Percentiles rank a stretch among this genome's conserved stretches.
Conservation (phyloP, 2,113 vertebrate genomes). For the Pituophis catenifer region DNA sequence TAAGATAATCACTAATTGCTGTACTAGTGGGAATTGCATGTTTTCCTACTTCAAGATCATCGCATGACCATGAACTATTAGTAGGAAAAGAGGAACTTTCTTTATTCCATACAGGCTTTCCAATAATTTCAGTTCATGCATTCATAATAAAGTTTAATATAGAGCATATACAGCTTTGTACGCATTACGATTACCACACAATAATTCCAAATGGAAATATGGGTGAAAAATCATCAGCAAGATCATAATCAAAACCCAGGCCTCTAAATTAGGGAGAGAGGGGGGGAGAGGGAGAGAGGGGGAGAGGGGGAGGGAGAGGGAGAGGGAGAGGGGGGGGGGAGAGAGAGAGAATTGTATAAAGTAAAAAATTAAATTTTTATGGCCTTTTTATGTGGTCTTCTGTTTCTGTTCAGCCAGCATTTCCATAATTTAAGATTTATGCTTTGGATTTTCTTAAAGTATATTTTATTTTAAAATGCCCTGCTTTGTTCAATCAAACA, state of each 20-base stretch:
- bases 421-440: background rate
- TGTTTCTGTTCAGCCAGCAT: background rate
- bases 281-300: background rate
- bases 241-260: background rate
- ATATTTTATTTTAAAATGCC: background rate
- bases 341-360: background rate
- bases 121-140: background rate
- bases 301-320: background rate
- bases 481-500: background rate
- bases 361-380: background rate
- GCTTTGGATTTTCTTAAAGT: background rate
- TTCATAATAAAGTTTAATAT: background rate
- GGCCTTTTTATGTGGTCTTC: background rate
- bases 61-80: slow-evolving; percentile 53
- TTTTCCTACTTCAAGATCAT: slow-evolving; percentile 61
- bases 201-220: background rate
- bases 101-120: slow-evolving; percentile 9
- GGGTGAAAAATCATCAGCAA: background rate
- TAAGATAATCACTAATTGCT: slow-evolving; percentile 73
- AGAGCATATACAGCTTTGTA: background rate
- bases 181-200: background rate
- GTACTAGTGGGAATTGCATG: slow-evolving; percentile 62
- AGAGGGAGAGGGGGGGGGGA: too few species aligned
- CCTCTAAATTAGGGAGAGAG: background rate
- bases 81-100: slow-evolving; percentile 17